These are phyloP conservation scores for Sceloporus tristichus DNA, from an alignment of 2,113 vertebrate species.

Conservation along the genomic window DNA sequence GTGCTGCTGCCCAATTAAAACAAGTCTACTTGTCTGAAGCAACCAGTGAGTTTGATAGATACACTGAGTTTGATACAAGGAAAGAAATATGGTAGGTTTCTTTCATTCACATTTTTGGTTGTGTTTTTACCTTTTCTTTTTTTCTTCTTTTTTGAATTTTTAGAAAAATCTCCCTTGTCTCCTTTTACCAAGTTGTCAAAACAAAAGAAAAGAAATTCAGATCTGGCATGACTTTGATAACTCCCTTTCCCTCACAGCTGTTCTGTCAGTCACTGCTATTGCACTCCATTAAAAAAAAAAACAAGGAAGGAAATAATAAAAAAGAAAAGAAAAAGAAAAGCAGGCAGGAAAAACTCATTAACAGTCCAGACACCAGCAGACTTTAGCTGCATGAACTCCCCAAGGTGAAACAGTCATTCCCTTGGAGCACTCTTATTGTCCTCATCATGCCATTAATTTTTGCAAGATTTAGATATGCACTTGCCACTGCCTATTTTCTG, in stretches of 20 bases:
- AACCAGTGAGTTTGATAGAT: not conserved
- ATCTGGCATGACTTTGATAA: constrained; percentile 15
- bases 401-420: constrained; percentile 37
- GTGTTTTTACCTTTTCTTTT: not conserved
- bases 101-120: not conserved
- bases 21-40: not conserved
- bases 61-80: not conserved
- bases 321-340: not conserved
- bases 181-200: constrained; percentile 40
- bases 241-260: not conserved
- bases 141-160: not conserved
- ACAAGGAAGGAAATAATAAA: not conserved
- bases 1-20: not conserved
- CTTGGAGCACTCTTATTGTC: constrained; percentile 45
- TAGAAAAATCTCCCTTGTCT: constrained; percentile 16
- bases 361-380: constrained; percentile 23
- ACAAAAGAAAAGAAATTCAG: not conserved
- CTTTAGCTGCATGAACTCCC: constrained; percentile 18
- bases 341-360: constrained; percentile 8
- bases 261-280: not conserved
- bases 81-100: not conserved
- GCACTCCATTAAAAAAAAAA: not conserved
- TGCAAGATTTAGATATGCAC: constrained; percentile 47
- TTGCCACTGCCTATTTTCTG: constrained; percentile 19
- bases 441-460: constrained; percentile 47